Base-by-base conservation (phyloP, 2,888 invertebrate species). In the Serrognathus titanus region DNA sequence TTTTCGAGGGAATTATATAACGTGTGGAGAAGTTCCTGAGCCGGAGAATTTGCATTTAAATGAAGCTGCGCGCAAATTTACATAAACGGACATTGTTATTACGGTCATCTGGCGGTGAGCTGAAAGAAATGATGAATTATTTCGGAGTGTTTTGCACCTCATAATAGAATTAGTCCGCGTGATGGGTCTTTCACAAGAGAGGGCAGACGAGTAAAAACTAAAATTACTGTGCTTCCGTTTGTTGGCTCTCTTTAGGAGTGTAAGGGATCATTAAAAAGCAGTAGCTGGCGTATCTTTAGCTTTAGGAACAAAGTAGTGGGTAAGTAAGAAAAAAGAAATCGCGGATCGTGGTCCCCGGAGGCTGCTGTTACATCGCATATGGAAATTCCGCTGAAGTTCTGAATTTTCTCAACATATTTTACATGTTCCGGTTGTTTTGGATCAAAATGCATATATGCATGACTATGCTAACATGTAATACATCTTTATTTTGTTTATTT, bases 361-460 rank as follows among this genome's bases (percentile, higher is more conserved):
- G 55, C 51, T 45, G 50, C 2, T 16, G 16, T 3, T 16, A 16
- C 53, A 53, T 53, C 51, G 51, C 57, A 52, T 56, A 59, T 59
- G 55, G 55, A 55, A 59, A 59, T 56, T 16, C 46, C 7, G 40
- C 43, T 49, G n/a, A 47, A 35, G 41, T 49, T 41, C 46, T 36
- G 55, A 55, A 43, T 59, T 59, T 55, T 53, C 55, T 46, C 47
- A 48, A 56, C 45, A 55, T 53, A 50, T 43, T 41, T 54, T 48
- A 11, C 46, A 37, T 35, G 37, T 35, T 58, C 57, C 39, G 45
- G 41, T 55, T 55, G 53, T 55, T 53, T 50, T 46, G 50, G 35
- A 50, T 51, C 58, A 51, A 54, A 49, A 54, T 58, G 57, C 51
- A 58, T 59, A 55, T 53, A 59, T 59, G 59, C 55, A 59, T 59